Base-by-base conservation (phyloP, 2,888 invertebrate species). In the Ochropleura plecta region DNA sequence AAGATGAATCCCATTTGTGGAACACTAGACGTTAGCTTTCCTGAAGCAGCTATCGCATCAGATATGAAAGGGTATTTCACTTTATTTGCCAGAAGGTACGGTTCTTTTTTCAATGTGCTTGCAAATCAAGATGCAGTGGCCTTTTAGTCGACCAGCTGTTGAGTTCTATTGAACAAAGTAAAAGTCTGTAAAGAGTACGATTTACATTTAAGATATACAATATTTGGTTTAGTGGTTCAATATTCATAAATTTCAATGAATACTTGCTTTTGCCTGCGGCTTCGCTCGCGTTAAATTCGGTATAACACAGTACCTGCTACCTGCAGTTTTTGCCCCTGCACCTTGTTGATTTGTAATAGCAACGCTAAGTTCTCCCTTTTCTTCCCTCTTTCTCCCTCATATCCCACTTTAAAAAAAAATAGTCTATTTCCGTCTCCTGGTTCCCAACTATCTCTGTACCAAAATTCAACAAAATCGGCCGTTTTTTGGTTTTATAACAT, bases 111-210 rank as follows among this genome's bases (percentile, higher is more conserved):
- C 53, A 18, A 30, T 49, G 40, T 14, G 18, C 16, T 55, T 14
- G 1, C 16, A n/a, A 5, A 62, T 59, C n/a, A 48, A 64, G 42
- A 51, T 62, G 20, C 46, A 59, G 5, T 16, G 18, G 30, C n/a
- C 10, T 18, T 55, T 76, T 55, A 1, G n/a, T 30, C 30, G 16
- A 55, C n/a, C 46, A 9, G 48, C 16, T 10, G n/a, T n/a, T 20
- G 78, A 70, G 46, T 30, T 71, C n/a, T 48, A 18, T 68, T 69
- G n/a, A 49, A 78, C 14, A 78, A 68, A 59, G 30, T 68, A 30
- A 67, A 77, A n/a, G n/a, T 57, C 30, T 57, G 14, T 67, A 46
- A 60, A 51, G 14, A 57, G n/a, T 42, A 30, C 40, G 14, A 76
- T 65, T 76, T 76, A n/a, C 44, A 73, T 76, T 51, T 30, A 60